Conservation (phyloP, 2,888 invertebrate species). For the Amaurobius ferox region DNA sequence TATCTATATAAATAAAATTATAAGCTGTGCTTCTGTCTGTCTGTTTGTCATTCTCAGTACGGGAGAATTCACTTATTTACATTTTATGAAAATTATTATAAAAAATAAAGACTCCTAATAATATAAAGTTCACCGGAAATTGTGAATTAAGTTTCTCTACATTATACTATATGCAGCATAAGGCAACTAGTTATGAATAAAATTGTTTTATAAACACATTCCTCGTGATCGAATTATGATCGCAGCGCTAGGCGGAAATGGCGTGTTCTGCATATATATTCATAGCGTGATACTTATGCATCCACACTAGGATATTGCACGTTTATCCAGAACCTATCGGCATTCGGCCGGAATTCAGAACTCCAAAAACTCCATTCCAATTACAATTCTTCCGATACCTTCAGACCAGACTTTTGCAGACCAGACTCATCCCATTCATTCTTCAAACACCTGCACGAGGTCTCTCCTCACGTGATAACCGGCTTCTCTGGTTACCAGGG, state of each 20-base stretch:
- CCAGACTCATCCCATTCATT: not conserved
- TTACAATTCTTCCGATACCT: no score
- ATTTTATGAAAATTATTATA: no score
- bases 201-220: not conserved
- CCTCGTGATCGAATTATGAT: not conserved
- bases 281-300: not conserved
- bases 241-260: not conserved
- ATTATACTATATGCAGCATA: no score
- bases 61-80: no score
- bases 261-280: not conserved
- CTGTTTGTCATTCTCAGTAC: no score
- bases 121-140: no score
- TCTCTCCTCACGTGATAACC: slow-evolving; percentile 62
- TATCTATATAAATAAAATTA: no score
- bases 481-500: slow-evolving; percentile 41
- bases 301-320: not conserved
- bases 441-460: slow-evolving; percentile 52
- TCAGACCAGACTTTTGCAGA: not conserved
- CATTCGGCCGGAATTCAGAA: not conserved
- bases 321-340: not conserved
- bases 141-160: no score
- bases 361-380: no score
- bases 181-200: no score
- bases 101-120: no score
- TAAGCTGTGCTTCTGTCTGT: no score